Base-by-base conservation (phyloP, 2,113 vertebrate species). In the Hiodon tergisus region DNA sequence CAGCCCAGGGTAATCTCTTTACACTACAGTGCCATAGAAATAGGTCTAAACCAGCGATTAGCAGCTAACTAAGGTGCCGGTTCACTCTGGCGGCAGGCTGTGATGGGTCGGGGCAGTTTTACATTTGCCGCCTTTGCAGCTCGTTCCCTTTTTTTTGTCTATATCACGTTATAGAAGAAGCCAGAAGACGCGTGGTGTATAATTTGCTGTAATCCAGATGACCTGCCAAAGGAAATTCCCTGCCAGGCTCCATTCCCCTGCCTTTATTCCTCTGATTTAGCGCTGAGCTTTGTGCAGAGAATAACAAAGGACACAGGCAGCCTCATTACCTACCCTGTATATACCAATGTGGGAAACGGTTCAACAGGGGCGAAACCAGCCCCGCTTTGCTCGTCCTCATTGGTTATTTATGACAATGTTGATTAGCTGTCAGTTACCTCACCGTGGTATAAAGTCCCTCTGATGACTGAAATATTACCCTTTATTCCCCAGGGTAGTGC, bases 331-430 rank as follows among this genome's bases (percentile, higher is more conserved):
- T 72, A 73, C 31, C 47, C 65, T 70, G 74, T 74, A 59, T 80
- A 72, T 62, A 77, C 76, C 9, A 69, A 69, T 65, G 67, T 63
- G 58, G 6, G 71, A 78, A 77, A 72, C 61, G 4, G 81, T 76
- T 80, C 80, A 80, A 75, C 68, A 48, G 52, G 52, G 65, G 69
- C 61, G 69, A 51, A 61, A 59, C 58, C 67, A 62, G 62, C 72
- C 60, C 51, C 71, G 66, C 52, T 46, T 54, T n/a, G 69, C 77
- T 71, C 8, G 57, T 63, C 31, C 88, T 88, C 91, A 92, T 92
- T 89, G 91, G 91, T 91, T 92, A 92, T 92, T 92, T 92, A 92
- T 92, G 89, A 91, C 91, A 89, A 88, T 91, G 91, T 90, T 92
- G 91, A 92, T 92, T 91, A 92, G 91, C 91, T 92, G 91, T 91